phyloP scores from a whole-genome alignment of 2,113 vertebrate species.

The Tachuris rubrigastra region DNA sequence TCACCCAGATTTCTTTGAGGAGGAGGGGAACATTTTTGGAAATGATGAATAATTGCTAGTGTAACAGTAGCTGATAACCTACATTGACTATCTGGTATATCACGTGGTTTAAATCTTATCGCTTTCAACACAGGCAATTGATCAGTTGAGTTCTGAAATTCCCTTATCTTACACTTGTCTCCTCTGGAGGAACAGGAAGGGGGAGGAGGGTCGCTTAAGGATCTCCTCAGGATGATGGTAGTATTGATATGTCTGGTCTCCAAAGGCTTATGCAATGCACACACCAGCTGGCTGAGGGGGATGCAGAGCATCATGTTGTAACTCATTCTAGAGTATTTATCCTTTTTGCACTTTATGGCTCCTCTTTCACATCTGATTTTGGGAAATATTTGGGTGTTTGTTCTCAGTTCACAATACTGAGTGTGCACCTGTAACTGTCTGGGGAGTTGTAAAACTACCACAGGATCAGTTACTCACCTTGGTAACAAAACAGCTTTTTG shows the following conservation, averaged over 20 bases:
- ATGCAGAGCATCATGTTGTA: neutral
- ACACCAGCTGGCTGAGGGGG: neutral
- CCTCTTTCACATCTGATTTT: neutral
- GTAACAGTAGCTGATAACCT: conserved; percentile 56
- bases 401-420: neutral
- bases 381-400: neutral
- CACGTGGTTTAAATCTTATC: conserved; percentile 53
- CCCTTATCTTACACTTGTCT: conserved; percentile 23
- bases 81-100: conserved; percentile 37
- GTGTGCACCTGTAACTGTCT: neutral
- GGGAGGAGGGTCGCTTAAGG: neutral
- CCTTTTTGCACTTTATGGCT: neutral
- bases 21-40: neutral
- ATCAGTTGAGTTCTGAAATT: conserved; percentile 47
- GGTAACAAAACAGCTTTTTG: neutral
- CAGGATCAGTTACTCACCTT: neutral
- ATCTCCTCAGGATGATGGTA: neutral
- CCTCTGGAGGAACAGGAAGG: neutral
- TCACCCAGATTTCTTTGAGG: neutral
- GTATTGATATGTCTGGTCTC: neutral
- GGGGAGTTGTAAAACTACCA: neutral
- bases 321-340: neutral
- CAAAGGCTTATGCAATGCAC: neutral
- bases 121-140: conserved; percentile 35
- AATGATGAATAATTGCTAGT: conserved; percentile 54